A percentile compares a stretch with the other conserved stretches of the same genome.
Conservation (phyloP, 2,888 invertebrate species). For the Heliconius ismenius region DNA sequence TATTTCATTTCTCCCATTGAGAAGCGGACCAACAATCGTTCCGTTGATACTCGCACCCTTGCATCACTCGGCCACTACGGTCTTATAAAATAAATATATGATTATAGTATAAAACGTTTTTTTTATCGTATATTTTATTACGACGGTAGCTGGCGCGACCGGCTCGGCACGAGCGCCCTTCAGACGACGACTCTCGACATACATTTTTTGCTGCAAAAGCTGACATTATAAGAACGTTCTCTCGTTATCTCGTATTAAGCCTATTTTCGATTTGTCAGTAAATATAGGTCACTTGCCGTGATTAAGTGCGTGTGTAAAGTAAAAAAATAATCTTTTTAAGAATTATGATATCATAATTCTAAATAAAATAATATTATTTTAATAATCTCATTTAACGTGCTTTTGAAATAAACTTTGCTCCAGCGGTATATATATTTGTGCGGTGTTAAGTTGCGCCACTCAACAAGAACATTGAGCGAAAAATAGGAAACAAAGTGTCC, state of each 20-base stretch:
- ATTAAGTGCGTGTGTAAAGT: neutral
- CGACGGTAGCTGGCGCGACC: neutral
- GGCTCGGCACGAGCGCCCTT: slow-evolving; percentile 21
- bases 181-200: slow-evolving; percentile 26
- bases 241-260: slow-evolving; percentile 19
- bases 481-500: neutral
- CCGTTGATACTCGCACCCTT: neutral
- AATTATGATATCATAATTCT: too few species aligned
- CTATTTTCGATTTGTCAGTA: slow-evolving; percentile 8
- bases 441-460: neutral
- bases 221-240: slow-evolving; percentile 16
- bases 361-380: too few species aligned
- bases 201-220: slow-evolving; percentile 18
- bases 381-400: too few species aligned
- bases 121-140: neutral
- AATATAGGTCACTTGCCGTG: neutral
- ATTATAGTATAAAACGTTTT: neutral
- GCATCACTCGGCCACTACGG: neutral
- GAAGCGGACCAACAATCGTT: neutral
- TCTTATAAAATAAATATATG: neutral
- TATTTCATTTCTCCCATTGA: neutral
- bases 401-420: neutral
- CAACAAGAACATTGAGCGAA: neutral
- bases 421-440: neutral
- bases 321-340: neutral